A percentile compares a stretch with the other conserved stretches of the same genome.
Conservation (phyloP, 2,797 vertebrate species). For the Pseudochirops cupreus region DNA sequence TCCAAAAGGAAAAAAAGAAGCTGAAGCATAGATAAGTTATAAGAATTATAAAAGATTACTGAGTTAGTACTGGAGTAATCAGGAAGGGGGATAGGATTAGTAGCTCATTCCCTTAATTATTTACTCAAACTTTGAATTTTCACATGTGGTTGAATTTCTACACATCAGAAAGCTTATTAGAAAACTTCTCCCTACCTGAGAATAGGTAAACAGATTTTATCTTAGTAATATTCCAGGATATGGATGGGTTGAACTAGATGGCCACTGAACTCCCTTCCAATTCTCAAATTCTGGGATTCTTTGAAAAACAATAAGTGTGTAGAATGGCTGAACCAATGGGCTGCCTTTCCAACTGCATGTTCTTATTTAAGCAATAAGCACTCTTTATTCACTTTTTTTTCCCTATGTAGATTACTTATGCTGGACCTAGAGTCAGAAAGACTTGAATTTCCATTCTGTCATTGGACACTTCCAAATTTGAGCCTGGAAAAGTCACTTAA, state of each 20-base stretch:
- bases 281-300: neutral
- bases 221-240: neutral
- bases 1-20: neutral
- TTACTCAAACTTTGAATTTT: neutral
- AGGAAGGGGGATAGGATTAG: neutral
- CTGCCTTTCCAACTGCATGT: neutral
- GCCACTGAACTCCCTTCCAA: neutral
- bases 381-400: neutral
- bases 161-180: neutral
- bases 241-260: neutral
- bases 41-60: neutral
- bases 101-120: neutral
- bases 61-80: neutral
- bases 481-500: neutral
- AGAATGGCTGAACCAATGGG: neutral
- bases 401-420: neutral
- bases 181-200: neutral
- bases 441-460: neutral
- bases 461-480: neutral
- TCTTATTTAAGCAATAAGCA: neutral
- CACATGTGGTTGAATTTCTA: neutral
- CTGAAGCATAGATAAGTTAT: neutral
- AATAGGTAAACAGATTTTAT: neutral
- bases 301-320: neutral
- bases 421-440: neutral